A percentile compares a stretch with the other conserved stretches of the same genome.
Conservation (phyloP, 1,140 invertebrate species). For the Doryteuthis pealeii region DNA sequence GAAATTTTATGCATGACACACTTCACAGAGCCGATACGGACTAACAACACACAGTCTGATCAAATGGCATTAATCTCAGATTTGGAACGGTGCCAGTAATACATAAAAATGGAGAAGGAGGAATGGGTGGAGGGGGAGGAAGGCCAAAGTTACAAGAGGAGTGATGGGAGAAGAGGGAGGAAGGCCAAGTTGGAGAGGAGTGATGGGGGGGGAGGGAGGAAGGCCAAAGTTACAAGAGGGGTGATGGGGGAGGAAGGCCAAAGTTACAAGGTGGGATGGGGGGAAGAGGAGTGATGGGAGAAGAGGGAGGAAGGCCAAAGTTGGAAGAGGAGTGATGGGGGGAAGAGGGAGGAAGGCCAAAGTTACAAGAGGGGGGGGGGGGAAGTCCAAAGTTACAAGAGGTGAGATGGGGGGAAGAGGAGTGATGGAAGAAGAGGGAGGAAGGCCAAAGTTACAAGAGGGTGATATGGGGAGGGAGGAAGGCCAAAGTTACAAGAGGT, state of each 20-base stretch:
- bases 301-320: background rate
- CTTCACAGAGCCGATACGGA: no score
- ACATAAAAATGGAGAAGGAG: background rate
- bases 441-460: no score
- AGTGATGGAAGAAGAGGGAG: no score
- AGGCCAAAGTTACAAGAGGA: background rate
- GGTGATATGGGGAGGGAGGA: no score
- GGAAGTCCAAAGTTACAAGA: background rate
- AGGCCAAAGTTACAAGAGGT: background rate
- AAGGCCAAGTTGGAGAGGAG: background rate
- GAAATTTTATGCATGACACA: no score
- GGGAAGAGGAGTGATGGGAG: no score
- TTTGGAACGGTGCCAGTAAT: no score
- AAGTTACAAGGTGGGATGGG: background rate
- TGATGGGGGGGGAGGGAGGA: background rate
- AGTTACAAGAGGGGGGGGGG: background rate
- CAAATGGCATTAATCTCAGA: no score
- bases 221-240: background rate
- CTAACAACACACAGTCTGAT: no score
- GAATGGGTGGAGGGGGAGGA: background rate
- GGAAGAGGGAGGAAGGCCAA: background rate
- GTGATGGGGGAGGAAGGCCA: background rate
- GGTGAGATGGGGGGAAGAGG: no score
- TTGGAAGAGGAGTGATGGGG: background rate
- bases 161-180: background rate